Base-by-base conservation (phyloP, 2,888 invertebrate species). In the Dasypolia templi region DNA sequence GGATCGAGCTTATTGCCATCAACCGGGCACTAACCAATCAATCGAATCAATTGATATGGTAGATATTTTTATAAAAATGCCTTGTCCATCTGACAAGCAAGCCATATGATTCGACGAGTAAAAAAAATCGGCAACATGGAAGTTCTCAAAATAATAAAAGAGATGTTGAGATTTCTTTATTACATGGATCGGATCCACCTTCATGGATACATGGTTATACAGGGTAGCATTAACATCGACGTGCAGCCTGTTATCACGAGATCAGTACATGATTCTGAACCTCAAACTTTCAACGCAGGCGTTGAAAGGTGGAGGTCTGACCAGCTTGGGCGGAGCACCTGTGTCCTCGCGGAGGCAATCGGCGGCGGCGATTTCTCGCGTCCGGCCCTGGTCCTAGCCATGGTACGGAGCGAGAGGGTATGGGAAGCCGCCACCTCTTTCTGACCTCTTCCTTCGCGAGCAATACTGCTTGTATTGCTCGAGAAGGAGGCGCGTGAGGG, bases 211-310 rank as follows among this genome's bases (percentile, higher is more conserved):
- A n/a, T n/a, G n/a, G 3, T 19, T n/a, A 6, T 42, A 26, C 4
- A 12, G 11, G n/a, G 49, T 49, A n/a, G n/a, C n/a, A 51, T 5
- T 12, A 4, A n/a, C n/a, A 49, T 22, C 2, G 9, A 9, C 9
- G 11, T 0, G 5, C n/a, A 51, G n/a, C n/a, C 12, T 12, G 12
- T n/a, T 12, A n/a, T 12, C 0, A n/a, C 5, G 2, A n/a, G 12
- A 4, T n/a, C 5, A n/a, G 5, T 53, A n/a, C 5, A n/a, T 49
- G 46, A 46, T 3, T 49, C 11, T n/a, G 49, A 49, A 46, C n/a
- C n/a, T n/a, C n/a, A n/a, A n/a, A n/a, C n/a, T n/a, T n/a, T n/a
- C n/a, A n/a, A n/a, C n/a, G n/a, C n/a, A n/a, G n/a, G n/a, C n/a
- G n/a, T n/a, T n/a, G n/a, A n/a, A n/a, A n/a, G n/a, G n/a, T n/a